phyloP scores from a whole-genome alignment of 2,797 vertebrate genomes.

The Lagocephalus sceleratus region DNA sequence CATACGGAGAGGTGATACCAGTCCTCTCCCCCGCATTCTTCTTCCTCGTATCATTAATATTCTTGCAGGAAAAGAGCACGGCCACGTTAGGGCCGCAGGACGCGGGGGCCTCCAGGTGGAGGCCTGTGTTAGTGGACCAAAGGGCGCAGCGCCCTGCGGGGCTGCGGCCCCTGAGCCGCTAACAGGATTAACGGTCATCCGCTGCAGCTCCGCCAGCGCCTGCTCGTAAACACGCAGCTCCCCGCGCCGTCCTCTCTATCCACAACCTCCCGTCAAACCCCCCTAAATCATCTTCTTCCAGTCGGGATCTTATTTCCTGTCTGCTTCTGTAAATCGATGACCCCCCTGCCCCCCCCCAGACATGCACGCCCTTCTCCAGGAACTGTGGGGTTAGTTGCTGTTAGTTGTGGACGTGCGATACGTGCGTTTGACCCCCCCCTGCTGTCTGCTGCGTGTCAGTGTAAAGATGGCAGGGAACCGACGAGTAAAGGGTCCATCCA shows the following conservation, averaged over 20 bases:
- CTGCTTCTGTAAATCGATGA: not conserved
- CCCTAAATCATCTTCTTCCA: not conserved
- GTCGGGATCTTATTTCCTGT: no score
- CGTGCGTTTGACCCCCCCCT: slow-evolving; percentile 60
- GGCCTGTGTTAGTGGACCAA: slow-evolving; percentile 41
- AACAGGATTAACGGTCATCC: slow-evolving; percentile 65
- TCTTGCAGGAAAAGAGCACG: not conserved
- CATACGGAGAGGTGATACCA: not conserved
- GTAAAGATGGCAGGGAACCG: slow-evolving; percentile 31
- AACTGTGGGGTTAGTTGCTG: slow-evolving; percentile 10
- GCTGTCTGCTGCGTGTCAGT: slow-evolving; percentile 40
- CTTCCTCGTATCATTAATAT: no score
- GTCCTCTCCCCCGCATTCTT: no score
- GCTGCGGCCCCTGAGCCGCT: slow-evolving; percentile 45
- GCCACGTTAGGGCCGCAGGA: slow-evolving; percentile 1
- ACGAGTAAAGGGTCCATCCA: slow-evolving; percentile 36
- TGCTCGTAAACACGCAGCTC: slow-evolving; percentile 9
- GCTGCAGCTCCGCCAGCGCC: slow-evolving; percentile 40
- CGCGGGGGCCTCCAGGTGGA: slow-evolving; percentile 38
- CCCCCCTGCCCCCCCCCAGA: no score
- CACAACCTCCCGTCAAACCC: slow-evolving; percentile 6
- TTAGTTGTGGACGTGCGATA: slow-evolving; percentile 37
- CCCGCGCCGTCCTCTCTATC: slow-evolving; percentile 22
- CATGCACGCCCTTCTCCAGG: not conserved
- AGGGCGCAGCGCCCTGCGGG: slow-evolving; percentile 33